These are phyloP conservation scores for Nycticebus coucang DNA, from an alignment of 2,113 vertebrate species.

Conservation along the genomic window DNA sequence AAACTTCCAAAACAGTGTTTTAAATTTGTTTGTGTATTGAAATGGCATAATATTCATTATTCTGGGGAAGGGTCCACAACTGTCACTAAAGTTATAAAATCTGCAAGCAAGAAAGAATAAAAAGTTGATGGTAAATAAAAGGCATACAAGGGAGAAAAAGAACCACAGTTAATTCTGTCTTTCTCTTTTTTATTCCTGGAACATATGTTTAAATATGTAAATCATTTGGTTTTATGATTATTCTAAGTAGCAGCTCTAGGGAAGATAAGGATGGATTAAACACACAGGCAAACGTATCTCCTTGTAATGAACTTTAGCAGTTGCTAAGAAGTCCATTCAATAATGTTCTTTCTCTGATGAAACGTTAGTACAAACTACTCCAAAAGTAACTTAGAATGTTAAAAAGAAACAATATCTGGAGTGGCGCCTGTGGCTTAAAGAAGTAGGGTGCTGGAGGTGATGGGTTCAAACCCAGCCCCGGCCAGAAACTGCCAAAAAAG, in stretches of 20 bases:
- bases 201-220: conserved; percentile 47
- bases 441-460: no score
- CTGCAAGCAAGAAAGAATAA: background rate
- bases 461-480: no score
- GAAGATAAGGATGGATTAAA: background rate
- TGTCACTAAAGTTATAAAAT: background rate
- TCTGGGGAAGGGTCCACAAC: background rate
- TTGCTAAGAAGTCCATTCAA: background rate
- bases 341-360: conserved; percentile 4
- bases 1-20: background rate
- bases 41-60: background rate
- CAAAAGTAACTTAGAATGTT: background rate
- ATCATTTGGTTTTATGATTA: background rate
- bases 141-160: background rate
- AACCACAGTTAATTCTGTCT: conserved; percentile 43
- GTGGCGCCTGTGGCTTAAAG: no score
- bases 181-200: conserved; percentile 67
- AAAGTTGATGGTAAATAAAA: background rate
- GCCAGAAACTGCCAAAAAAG: no score
- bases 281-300: background rate
- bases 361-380: background rate
- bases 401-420: background rate
- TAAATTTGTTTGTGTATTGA: background rate
- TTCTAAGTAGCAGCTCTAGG: conserved; percentile 22
- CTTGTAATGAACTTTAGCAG: background rate